Evolutionary conservation across 2,113 vertebrate species (phyloP), one percentile per base, ranked within the genome.

Genomic region (Hemiscyllium ocellatum): DNA sequence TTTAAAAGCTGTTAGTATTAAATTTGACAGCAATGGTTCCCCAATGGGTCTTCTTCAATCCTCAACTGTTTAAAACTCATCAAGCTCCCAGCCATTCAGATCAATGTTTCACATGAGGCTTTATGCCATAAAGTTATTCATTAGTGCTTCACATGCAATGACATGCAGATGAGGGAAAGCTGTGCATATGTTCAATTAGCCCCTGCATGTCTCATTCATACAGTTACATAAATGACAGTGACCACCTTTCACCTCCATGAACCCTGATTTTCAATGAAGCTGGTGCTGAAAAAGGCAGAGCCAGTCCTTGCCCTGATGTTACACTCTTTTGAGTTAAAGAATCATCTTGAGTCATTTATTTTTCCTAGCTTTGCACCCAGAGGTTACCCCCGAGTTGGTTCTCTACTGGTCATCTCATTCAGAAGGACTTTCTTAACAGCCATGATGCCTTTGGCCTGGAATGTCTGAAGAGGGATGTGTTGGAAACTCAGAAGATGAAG

Each of bases 1-100:
- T 68, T 93, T 93, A 66, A 93, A 93, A 93, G 26, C 89, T 93
- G 37, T 93, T 93, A 42, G 89, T 68, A 93, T 93, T 93, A 66
- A 42, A 68, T 93, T 66, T 20, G 33, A 93, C 89, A 66, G n/a
- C 61, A 93, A 93, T 93, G 17, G 37, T 93, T 93, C 61, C 89
- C 61, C 29, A 29, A 68, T 93, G 89, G 50, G 33, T 65, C 29
- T 83, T 65, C 65, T 93, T 93, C 56, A 37, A 65, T n/a, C 89
- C 89, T 93, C 89, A 42, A 61, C 17, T 66, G 61, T 61, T 22
- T 37, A 93, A 93, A 93, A 37, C 89, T 37, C 61, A 93, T 66
- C 56, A 66, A 66, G 15, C 61, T 93, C 65, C 33, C 61, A 93
- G 61, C 33, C 56, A 37, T 33, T 93, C 89, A 37, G 89, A 93